Percentiles rank a stretch among this genome's conserved stretches.
phyloP scores from a whole-genome alignment of 1,140 invertebrate genomes.

The Brachystomella parvula region DNA sequence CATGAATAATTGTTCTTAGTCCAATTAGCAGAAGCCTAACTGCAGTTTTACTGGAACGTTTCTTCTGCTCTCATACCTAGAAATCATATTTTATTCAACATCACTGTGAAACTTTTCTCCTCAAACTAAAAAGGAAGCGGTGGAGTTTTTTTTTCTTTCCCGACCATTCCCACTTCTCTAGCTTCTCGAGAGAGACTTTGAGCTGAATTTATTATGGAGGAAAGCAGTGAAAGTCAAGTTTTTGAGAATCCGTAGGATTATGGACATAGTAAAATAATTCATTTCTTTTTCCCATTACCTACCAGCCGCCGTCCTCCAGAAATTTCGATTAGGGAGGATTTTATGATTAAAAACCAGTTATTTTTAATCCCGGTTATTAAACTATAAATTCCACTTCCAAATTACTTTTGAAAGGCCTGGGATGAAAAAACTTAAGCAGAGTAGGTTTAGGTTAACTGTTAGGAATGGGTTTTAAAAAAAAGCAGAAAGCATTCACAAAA shows the following conservation, averaged over 20 bases:
- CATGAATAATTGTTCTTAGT: too few relatives aligned
- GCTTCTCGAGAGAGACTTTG: background rate
- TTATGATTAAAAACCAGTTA: background rate
- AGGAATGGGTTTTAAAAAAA: too few relatives aligned
- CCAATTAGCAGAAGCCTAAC: too few relatives aligned
- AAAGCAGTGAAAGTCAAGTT: background rate
- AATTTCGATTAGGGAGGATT: background rate
- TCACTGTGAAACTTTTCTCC: background rate
- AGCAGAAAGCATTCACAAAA: too few relatives aligned
- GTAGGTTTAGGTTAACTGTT: too few relatives aligned
- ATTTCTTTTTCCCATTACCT: too few relatives aligned
- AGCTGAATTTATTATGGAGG: background rate
- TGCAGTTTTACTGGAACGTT: too few relatives aligned
- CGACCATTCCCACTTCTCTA: too few relatives aligned
- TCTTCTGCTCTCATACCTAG: too few relatives aligned
- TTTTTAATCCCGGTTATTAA: background rate
- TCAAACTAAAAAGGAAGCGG: background rate
- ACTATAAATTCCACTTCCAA: background rate
- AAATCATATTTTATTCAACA: background rate
- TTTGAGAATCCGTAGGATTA: background rate
- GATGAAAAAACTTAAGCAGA: too few relatives aligned
- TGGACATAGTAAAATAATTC: background rate
- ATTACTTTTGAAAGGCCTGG: too few relatives aligned
- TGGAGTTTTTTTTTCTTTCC: too few relatives aligned
- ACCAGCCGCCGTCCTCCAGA: background rate